Conservation (phyloP, 2,797 vertebrate species). For the Lepus townsendii region DNA sequence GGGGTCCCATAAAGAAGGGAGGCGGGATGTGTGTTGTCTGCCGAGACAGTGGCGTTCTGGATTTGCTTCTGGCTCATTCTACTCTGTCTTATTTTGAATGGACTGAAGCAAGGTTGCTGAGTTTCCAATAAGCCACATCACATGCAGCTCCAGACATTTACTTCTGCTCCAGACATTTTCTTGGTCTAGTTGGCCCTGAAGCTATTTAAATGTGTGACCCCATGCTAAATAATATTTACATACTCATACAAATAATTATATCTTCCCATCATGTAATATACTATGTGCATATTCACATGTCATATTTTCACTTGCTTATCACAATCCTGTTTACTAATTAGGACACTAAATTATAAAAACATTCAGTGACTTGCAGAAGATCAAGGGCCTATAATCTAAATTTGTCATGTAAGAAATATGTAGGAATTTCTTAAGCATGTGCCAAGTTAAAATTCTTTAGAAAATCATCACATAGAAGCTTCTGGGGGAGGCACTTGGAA, state of each 20-base stretch:
- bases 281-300: not conserved
- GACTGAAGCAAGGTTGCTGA: not conserved
- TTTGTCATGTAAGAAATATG: conserved; percentile 47
- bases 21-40: not conserved
- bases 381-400: conserved; percentile 37
- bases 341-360: conserved; percentile 27
- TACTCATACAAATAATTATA: not conserved
- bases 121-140: not conserved
- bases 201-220: not conserved
- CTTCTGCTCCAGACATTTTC: too few relatives aligned
- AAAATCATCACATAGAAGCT: not conserved
- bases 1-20: not conserved
- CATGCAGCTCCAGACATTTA: not conserved
- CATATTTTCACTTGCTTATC: not conserved
- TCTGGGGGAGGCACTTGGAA: not conserved
- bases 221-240: not conserved
- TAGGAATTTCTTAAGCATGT: conserved; percentile 43
- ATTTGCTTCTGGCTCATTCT: not conserved
- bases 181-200: not conserved
- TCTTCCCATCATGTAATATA: not conserved
- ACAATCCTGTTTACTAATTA: conserved; percentile 20
- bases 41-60: not conserved
- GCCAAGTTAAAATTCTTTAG: conserved; percentile 47
- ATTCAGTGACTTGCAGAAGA: not conserved
- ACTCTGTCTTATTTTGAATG: not conserved